A percentile compares a stretch with the other conserved stretches of the same genome.
These are phyloP conservation scores for Dendrolimus kikuchii DNA, from an alignment of 1,140 invertebrate genomes.

Conservation along the genomic window DNA sequence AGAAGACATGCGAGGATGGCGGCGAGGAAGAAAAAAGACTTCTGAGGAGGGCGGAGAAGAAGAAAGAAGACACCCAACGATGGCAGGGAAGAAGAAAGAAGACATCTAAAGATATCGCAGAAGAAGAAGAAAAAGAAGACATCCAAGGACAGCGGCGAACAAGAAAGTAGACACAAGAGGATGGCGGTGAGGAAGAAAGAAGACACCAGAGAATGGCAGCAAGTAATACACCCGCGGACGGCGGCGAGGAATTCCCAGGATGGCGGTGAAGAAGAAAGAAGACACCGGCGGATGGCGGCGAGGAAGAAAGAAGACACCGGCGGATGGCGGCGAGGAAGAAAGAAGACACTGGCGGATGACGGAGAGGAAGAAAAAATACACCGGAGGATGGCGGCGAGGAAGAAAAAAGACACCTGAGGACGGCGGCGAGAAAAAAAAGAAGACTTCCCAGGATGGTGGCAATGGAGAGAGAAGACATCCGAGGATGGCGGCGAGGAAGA, in stretches of 20 bases:
- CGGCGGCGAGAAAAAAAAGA: not conserved
- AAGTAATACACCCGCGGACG: not conserved
- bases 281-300: not conserved
- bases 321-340: too few species aligned
- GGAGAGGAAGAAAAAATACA: not conserved
- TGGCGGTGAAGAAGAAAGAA: not conserved
- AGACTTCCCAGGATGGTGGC: not conserved
- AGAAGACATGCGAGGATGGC: not conserved
- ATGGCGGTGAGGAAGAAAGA: not conserved
- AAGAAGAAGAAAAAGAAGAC: slow-evolving; percentile 1
- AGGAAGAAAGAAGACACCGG: not conserved
- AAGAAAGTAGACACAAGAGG: not conserved
- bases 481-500: not conserved
- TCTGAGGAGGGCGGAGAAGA: not conserved
- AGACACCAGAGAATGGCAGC: not conserved
- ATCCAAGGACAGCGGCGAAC: not conserved
- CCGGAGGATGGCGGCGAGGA: not conserved
- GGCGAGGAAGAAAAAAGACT: slow-evolving; percentile 3
- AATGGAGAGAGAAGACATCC: slow-evolving; percentile 2
- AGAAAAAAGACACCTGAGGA: slow-evolving; percentile 1
- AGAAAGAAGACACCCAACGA: not conserved
- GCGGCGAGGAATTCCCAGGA: not conserved
- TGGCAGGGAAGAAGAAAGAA: not conserved
- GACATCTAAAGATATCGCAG: not conserved
- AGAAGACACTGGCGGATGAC: too few species aligned